Conservation (phyloP, 2,113 vertebrate genomes). For the Odocoileus hemionus region DNA sequence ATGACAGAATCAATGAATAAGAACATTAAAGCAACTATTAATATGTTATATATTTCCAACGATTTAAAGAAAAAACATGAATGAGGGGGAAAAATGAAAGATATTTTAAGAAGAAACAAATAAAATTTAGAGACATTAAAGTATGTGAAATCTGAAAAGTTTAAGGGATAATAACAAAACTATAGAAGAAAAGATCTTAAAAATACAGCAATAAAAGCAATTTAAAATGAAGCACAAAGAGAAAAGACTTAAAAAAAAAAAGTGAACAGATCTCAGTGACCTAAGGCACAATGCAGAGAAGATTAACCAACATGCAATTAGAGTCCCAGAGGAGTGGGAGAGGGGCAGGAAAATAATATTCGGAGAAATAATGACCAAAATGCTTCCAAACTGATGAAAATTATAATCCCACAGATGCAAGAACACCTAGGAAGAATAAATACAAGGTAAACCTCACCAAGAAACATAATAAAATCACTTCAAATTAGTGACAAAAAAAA, state of each 20-base stretch:
- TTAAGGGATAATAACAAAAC: neutral
- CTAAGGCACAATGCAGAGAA: neutral
- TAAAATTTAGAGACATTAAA: neutral
- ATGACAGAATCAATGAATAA: neutral
- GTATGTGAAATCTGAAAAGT: neutral
- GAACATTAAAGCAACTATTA: neutral
- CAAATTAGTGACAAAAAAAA: neutral
- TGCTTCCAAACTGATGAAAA: neutral
- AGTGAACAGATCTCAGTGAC: neutral
- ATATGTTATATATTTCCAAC: neutral
- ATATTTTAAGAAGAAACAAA: neutral
- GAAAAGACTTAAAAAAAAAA: neutral
- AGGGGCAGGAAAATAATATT: neutral
- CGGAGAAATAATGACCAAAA: neutral
- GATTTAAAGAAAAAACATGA: constrained; percentile 6
- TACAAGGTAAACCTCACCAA: neutral
- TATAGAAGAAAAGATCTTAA: neutral
- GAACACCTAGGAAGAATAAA: neutral
- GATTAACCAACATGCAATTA: neutral
- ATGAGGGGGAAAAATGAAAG: neutral
- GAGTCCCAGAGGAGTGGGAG: neutral
- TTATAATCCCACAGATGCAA: neutral
- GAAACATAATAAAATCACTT: neutral
- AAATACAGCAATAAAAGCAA: neutral
- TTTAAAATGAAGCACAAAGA: neutral